Evolutionary conservation across 2,888 invertebrate species (phyloP).

Genomic region (Auanema sp.): DNA sequence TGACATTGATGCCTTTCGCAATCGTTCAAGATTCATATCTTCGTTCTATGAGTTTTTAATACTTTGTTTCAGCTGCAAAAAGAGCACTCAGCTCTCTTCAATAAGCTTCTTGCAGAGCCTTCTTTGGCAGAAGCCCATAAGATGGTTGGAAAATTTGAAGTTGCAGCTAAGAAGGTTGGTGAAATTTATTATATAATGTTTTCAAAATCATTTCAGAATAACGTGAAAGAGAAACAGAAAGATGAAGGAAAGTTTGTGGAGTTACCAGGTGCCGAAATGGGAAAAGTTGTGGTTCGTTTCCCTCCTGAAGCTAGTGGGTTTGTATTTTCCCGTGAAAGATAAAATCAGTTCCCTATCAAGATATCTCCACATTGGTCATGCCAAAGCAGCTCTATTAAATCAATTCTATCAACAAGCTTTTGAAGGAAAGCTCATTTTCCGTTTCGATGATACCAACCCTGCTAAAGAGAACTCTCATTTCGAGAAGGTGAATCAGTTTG

Average conservation of each 20-base stretch:
- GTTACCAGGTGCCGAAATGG: slow-evolving; percentile 91
- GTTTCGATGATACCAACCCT: slow-evolving; percentile 99
- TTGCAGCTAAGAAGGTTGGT: slow-evolving; percentile 14
- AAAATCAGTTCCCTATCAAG: slow-evolving; percentile 63
- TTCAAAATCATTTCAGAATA: neutral
- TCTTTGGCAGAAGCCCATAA: slow-evolving; percentile 35
- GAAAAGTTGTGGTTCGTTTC: slow-evolving; percentile 94
- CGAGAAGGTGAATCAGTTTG: slow-evolving; percentile 76
- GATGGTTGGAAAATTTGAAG: slow-evolving; percentile 35
- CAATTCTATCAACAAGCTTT: slow-evolving; percentile 92
- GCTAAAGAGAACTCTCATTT: slow-evolving; percentile 96
- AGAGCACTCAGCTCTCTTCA: slow-evolving; percentile 33
- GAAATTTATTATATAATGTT: slow-evolving; percentile 2
- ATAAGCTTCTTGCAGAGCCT: slow-evolving; percentile 35
- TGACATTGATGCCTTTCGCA: neutral
- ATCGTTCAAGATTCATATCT: neutral
- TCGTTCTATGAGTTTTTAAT: neutral
- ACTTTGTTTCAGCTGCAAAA: slow-evolving; percentile 32
- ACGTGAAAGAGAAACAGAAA: slow-evolving; percentile 66
- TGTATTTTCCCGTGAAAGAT: slow-evolving; percentile 10
- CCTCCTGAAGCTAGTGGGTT: slow-evolving; percentile 99
- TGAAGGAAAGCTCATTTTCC: slow-evolving; percentile 91
- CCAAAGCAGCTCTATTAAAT: slow-evolving; percentile 95
- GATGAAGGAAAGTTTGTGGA: slow-evolving; percentile 96
- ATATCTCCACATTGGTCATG: slow-evolving; percentile 95